Evolutionary conservation across 1,140 invertebrate genomes (phyloP).

Genomic region (Euura lappo): DNA sequence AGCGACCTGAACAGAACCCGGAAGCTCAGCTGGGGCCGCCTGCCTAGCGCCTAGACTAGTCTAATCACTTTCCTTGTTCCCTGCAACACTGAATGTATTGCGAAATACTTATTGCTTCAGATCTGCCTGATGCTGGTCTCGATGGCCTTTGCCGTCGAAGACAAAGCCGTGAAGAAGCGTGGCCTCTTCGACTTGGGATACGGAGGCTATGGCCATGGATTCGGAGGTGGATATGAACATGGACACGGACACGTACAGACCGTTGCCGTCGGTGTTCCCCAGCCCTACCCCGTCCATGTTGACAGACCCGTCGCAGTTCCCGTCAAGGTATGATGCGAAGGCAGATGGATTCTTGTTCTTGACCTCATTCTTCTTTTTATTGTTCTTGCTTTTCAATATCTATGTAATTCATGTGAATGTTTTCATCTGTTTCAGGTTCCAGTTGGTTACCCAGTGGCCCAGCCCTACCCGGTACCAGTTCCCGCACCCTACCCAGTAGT

Average conservation of each 20-base stretch:
- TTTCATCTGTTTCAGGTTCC: conserved; percentile 39
- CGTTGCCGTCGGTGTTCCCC: not conserved
- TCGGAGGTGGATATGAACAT: conserved; percentile 25
- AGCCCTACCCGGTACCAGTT: conserved; percentile 51
- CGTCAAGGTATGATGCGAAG: conserved; percentile 43
- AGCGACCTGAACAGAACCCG: not conserved
- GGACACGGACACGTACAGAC: conserved; percentile 24
- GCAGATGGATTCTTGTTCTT: not conserved
- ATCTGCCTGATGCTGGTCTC: conserved; percentile 51
- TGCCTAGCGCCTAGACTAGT: not conserved
- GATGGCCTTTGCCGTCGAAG: conserved; percentile 44
- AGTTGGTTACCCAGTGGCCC: conserved; percentile 38
- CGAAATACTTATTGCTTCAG: conserved; percentile 31
- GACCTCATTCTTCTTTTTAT: too few species aligned
- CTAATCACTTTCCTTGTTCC: not conserved
- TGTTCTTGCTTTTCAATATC: too few species aligned
- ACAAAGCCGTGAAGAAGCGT: conserved; percentile 52
- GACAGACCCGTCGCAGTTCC: conserved; percentile 11
- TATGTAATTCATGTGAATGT: not conserved
- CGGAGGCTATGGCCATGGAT: conserved; percentile 18
- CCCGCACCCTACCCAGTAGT: conserved; percentile 56
- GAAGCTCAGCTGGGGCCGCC: not conserved
- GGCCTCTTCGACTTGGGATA: conserved; percentile 39
- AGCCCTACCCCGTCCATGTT: conserved; percentile 14
- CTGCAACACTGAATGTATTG: not conserved